Evolutionary conservation across 1,140 invertebrate species (phyloP).

Genomic region (Hyles vespertilio): DNA sequence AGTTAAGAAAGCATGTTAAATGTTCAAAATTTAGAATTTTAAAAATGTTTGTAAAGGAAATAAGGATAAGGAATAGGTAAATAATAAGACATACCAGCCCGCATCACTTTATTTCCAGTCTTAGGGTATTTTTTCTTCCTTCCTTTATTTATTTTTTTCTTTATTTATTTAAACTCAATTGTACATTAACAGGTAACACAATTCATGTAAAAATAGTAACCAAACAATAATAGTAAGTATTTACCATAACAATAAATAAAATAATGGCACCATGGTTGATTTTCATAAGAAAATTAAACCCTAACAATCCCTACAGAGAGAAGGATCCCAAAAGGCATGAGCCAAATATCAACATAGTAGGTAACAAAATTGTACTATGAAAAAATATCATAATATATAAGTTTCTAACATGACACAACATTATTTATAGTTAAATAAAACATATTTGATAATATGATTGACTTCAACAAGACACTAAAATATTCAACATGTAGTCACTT

Average conservation of each 20-base stretch:
- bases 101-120: slow-evolving; percentile 12
- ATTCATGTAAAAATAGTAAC: neutral
- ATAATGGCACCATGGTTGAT: slow-evolving; percentile 9
- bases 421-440: no score
- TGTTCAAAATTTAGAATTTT: slow-evolving; percentile 10
- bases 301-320: slow-evolving; percentile 5
- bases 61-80: slow-evolving; percentile 35
- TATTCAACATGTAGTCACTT: no score
- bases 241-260: slow-evolving; percentile 3
- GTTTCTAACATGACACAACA: no score
- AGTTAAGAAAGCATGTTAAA: slow-evolving; percentile 17
- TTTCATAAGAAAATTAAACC: neutral
- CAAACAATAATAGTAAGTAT: slow-evolving; percentile 1
- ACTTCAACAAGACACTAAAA: no score
- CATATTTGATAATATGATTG: no score
- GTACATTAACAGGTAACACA: no score
- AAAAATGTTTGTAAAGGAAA: slow-evolving; percentile 14
- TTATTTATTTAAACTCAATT: neutral
- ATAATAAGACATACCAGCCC: slow-evolving; percentile 44
- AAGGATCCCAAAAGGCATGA: slow-evolving; percentile 2
- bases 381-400: no score
- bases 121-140: neutral
- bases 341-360: neutral
- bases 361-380: no score
- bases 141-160: neutral